Percentiles rank a stretch among this genome's conserved stretches.
phyloP scores from a whole-genome alignment of 2,888 invertebrate species.

The Pristionchus exspectatus region DNA sequence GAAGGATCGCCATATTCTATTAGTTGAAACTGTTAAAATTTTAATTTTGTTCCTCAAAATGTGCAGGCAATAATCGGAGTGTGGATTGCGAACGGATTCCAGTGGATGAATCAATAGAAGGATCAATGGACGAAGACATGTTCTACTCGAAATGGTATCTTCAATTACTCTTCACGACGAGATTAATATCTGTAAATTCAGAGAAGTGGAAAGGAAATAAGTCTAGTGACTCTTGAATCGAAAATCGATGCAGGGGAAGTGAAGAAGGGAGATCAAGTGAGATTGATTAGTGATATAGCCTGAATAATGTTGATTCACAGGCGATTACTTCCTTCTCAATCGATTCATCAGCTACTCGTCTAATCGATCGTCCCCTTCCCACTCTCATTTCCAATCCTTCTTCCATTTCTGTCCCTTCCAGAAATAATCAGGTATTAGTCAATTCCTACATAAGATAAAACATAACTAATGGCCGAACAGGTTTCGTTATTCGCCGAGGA shows the following conservation, averaged over 20 bases:
- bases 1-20: neutral
- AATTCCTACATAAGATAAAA: neutral
- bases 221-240: slow-evolving; percentile 42
- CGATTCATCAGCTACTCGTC: slow-evolving; percentile 13
- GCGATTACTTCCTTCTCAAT: slow-evolving; percentile 43
- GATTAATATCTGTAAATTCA: neutral
- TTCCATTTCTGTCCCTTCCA: neutral
- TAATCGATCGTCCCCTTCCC: slow-evolving; percentile 16
- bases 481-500: slow-evolving; percentile 13
- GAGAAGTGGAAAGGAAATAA: slow-evolving; percentile 31
- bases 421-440: neutral
- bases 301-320: neutral
- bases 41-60: no score
- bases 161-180: neutral
- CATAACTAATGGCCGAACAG: neutral
- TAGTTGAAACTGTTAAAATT: neutral
- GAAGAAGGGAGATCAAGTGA: neutral
- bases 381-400: slow-evolving; percentile 1
- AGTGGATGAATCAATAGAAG: slow-evolving; percentile 45
- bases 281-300: neutral
- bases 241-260: neutral
- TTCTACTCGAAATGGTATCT: slow-evolving; percentile 44
- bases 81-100: slow-evolving; percentile 52
- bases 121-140: slow-evolving; percentile 41
- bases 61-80: slow-evolving; percentile 43